Conservation (phyloP, 92 coral and sea anemone genomes). For the Porites divaricata region DNA sequence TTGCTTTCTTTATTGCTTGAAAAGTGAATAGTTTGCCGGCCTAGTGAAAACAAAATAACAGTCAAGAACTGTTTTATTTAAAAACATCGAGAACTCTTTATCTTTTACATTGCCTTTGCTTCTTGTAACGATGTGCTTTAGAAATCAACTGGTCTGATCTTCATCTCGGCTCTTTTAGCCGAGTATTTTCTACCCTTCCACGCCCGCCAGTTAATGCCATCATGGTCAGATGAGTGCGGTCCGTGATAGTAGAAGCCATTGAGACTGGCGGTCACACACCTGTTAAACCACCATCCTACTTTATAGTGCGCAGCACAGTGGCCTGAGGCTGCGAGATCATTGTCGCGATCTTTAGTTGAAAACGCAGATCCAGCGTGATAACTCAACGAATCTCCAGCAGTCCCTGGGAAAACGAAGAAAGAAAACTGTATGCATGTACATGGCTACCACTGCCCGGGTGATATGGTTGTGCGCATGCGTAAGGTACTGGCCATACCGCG, state of each 20-base stretch:
- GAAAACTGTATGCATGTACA: background rate
- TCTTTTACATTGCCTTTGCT: no score
- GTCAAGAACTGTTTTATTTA: no score
- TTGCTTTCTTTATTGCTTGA: no score
- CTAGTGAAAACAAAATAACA: no score
- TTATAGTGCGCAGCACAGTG: background rate
- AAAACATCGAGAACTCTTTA: no score
- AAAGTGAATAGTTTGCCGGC: no score
- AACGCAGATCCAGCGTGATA: background rate
- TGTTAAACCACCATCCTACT: background rate
- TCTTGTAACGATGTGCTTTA: no score
- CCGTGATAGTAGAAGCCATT: constrained; percentile 8
- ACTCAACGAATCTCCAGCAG: constrained; percentile 1
- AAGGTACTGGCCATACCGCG: no score
- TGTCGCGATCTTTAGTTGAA: constrained; percentile 8
- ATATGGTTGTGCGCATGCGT: no score
- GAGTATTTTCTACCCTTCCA: no score
- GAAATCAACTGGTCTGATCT: background rate
- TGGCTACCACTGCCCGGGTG: no score
- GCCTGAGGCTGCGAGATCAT: background rate
- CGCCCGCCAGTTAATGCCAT: background rate
- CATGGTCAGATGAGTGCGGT: background rate
- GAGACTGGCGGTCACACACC: background rate
- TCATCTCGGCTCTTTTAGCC: no score
- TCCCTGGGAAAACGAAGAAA: background rate